Evolutionary conservation across 2,113 vertebrate genomes (phyloP).

Genomic region (Callipepla californica): DNA sequence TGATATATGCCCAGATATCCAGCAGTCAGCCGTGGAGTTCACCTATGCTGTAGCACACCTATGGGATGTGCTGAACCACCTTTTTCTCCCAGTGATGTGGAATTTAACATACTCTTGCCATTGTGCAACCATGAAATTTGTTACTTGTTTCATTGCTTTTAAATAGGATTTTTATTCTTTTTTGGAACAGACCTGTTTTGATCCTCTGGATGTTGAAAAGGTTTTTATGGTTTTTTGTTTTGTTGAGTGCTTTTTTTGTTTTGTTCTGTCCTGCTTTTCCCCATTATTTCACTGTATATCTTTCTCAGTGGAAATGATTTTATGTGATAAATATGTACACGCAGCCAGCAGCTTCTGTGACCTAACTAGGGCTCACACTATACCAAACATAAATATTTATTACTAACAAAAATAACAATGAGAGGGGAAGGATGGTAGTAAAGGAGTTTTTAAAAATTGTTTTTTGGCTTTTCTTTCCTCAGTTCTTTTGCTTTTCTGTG

Average conservation of each 20-base stretch:
- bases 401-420: background rate
- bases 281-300: background rate
- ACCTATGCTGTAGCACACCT: background rate
- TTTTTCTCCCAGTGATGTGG: background rate
- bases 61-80: background rate
- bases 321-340: background rate
- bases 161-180: background rate
- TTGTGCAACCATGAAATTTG: background rate
- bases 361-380: background rate
- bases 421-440: background rate
- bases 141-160: background rate
- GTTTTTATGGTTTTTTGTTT: rapidly evolving
- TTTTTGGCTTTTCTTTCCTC: background rate
- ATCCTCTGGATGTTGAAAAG: background rate
- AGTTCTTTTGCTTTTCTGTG: slow-evolving; percentile 11
- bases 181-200: background rate
- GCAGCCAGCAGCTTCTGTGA: background rate
- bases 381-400: background rate
- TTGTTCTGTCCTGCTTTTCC: background rate
- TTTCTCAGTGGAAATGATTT: slow-evolving; percentile 28
- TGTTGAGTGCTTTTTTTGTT: background rate
- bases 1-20: background rate
- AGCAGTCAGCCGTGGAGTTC: background rate
- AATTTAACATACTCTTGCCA: background rate
- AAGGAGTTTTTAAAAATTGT: background rate